Evolutionary conservation across 1,140 invertebrate species (phyloP).

Genomic region (Cydia pomonella): DNA sequence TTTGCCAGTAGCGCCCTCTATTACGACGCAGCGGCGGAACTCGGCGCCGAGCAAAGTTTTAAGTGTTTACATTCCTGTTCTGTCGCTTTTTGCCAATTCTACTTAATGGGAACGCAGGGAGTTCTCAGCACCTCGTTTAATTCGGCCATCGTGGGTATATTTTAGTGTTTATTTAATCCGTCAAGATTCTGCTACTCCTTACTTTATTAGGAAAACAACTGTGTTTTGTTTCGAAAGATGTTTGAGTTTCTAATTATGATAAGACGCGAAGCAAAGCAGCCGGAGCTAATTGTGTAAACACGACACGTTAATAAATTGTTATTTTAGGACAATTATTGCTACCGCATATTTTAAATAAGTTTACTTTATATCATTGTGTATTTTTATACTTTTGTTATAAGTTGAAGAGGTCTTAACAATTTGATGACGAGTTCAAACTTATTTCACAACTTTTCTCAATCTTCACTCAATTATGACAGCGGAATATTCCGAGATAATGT

Average conservation of each 20-base stretch:
- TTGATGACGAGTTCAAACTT: not conserved
- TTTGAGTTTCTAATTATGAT: constrained; percentile 24
- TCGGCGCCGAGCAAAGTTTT: constrained; percentile 64
- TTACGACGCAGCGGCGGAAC: constrained; percentile 53
- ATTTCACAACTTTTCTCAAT: not conserved
- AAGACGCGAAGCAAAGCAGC: constrained; percentile 12
- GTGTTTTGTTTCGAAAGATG: constrained; percentile 31
- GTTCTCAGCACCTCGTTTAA: constrained; percentile 62
- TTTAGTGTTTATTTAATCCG: constrained; percentile 60
- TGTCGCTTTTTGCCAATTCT: constrained; percentile 71
- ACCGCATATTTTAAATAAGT: constrained; percentile 16
- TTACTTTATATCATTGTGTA: not conserved
- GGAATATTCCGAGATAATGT: constrained; percentile 3
- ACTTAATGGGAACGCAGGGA: constrained; percentile 63
- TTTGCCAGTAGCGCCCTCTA: constrained; percentile 62
- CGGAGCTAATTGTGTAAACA: constrained; percentile 26
- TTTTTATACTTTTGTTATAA: too few relatives aligned
- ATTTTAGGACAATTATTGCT: constrained; percentile 15
- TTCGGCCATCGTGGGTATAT: constrained; percentile 48
- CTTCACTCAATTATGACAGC: not conserved
- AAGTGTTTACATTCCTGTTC: constrained; percentile 75
- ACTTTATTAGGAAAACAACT: constrained; percentile 44
- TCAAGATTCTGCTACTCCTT: constrained; percentile 42
- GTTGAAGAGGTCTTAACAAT: too few relatives aligned
- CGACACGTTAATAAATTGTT: constrained; percentile 22